Conservation (phyloP, 1,140 invertebrate genomes). For the Neuroterus valhalla region DNA sequence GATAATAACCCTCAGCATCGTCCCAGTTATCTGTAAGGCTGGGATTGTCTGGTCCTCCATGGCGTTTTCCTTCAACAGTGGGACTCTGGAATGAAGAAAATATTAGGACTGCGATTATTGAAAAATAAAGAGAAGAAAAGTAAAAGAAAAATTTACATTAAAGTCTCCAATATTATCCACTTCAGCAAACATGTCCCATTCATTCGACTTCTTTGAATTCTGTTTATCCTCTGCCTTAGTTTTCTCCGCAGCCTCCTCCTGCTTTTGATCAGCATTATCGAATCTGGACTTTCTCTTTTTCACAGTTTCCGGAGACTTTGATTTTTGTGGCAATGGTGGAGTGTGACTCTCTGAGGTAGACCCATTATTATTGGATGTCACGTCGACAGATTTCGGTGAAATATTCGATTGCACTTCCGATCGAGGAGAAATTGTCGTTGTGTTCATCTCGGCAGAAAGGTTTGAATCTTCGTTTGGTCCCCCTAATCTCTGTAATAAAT, state of each 20-base stretch:
- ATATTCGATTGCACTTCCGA: slow-evolving; percentile 63
- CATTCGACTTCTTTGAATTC: slow-evolving; percentile 75
- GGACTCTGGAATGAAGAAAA: slow-evolving; percentile 80
- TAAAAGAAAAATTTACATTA: slow-evolving; percentile 80
- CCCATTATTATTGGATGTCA: slow-evolving; percentile 67
- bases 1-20: slow-evolving; percentile 97
- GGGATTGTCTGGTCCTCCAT: slow-evolving; percentile 87
- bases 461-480: slow-evolving; percentile 80
- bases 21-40: slow-evolving; percentile 99
- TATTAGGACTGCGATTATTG: slow-evolving; percentile 38
- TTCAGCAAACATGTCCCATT: slow-evolving; percentile 93
- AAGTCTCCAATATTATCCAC: slow-evolving; percentile 90
- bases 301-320: slow-evolving; percentile 55
- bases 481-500: slow-evolving; percentile 75
- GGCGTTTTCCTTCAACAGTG: slow-evolving; percentile 80
- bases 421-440: slow-evolving; percentile 57
- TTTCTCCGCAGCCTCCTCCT: slow-evolving; percentile 64
- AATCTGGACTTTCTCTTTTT: slow-evolving; percentile 70
- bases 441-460: slow-evolving; percentile 67
- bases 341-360: slow-evolving; percentile 71
- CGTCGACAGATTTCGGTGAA: slow-evolving; percentile 61
- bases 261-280: slow-evolving; percentile 54
- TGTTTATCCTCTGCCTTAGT: slow-evolving; percentile 61
- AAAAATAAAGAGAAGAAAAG: slow-evolving; percentile 36
- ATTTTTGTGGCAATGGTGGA: slow-evolving; percentile 67